phyloP scores from a whole-genome alignment of 1,140 invertebrate genomes.

The Eumaeus atala region DNA sequence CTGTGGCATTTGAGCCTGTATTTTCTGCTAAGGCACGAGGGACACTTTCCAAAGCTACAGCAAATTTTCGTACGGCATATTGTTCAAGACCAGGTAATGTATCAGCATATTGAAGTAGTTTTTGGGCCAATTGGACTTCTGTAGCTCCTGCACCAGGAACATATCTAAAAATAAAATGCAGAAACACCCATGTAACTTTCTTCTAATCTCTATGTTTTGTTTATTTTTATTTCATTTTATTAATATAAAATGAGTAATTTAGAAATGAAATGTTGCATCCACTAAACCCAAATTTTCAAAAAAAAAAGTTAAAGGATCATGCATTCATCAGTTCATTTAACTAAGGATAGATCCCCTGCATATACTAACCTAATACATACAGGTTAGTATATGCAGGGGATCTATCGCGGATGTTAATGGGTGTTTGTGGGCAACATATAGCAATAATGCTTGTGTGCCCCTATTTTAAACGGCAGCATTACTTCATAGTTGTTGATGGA shows the following conservation, averaged over 20 bases:
- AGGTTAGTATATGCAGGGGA: no score
- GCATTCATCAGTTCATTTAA: no score
- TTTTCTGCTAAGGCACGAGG: conserved; percentile 96
- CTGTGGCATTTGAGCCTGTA: conserved; percentile 90
- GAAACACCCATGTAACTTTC: neutral
- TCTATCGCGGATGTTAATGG: no score
- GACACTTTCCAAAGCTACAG: conserved; percentile 91
- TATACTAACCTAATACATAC: no score
- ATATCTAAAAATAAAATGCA: no score
- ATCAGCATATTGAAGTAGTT: conserved; percentile 90
- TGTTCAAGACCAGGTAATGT: conserved; percentile 96
- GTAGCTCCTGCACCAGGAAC: conserved; percentile 95
- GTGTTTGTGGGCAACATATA: no score
- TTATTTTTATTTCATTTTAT: neutral
- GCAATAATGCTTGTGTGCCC: no score
- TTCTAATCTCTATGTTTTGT: neutral
- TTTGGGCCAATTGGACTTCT: conserved; percentile 94
- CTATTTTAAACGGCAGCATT: neutral
- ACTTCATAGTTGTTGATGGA: neutral
- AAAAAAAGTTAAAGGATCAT: no score
- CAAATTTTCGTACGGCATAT: conserved; percentile 97
- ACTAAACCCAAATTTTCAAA: no score
- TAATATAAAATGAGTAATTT: no score
- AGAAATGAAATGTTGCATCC: no score
- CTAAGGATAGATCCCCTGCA: no score